Evolutionary conservation across 2,888 invertebrate genomes (phyloP).

Genomic region (Acrobasis consociella): DNA sequence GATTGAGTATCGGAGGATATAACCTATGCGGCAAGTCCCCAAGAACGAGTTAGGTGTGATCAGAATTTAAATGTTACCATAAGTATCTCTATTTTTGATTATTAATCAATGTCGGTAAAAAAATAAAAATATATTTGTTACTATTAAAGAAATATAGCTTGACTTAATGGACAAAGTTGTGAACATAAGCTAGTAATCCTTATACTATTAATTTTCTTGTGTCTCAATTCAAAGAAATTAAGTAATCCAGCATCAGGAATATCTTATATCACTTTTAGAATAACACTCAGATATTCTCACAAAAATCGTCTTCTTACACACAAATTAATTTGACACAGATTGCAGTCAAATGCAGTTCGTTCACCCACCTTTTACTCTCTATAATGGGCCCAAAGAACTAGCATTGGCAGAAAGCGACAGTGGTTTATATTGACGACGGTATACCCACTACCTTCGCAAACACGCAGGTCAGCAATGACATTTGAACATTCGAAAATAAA

Average conservation of each 20-base stretch:
- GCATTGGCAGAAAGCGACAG: constrained; percentile 72
- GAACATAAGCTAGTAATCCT: no score
- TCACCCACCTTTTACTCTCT: constrained; percentile 78
- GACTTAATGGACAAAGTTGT: no score
- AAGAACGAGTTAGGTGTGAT: constrained; percentile 51
- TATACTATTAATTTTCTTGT: no score
- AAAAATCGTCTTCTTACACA: constrained; percentile 43
- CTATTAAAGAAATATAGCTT: no score
- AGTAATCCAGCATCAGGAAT: neutral
- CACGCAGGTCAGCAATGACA: constrained; percentile 51
- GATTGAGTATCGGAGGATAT: constrained; percentile 49
- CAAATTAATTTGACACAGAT: constrained; percentile 50
- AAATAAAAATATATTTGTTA: no score
- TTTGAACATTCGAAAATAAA: constrained; percentile 48
- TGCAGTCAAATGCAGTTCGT: constrained; percentile 47
- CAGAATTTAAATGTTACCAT: constrained; percentile 46
- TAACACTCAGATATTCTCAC: constrained; percentile 13
- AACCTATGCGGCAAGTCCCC: constrained; percentile 46
- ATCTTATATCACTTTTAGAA: neutral
- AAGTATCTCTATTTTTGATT: no score
- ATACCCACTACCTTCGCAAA: constrained; percentile 72
- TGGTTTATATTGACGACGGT: constrained; percentile 74
- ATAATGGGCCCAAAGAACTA: constrained; percentile 73
- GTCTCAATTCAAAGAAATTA: neutral
- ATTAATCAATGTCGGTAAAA: no score